These are phyloP conservation scores for Drosophila anomalata DNA, from an alignment of 2,888 invertebrate species.

Conservation along the genomic window DNA sequence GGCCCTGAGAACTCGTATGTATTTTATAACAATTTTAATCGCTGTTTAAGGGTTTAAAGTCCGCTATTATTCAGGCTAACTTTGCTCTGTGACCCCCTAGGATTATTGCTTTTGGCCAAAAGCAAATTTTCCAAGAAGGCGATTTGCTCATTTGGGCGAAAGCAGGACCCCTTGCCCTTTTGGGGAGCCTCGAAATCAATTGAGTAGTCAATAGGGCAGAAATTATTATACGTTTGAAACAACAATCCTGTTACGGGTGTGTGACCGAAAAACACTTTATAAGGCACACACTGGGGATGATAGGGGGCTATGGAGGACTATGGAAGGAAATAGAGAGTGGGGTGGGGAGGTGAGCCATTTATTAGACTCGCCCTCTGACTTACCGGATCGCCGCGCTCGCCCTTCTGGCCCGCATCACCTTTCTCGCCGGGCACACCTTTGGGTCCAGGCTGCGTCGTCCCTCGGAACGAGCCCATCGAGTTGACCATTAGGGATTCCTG, in stretches of 20 bases:
- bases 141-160: slow-evolving; percentile 34
- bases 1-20: background rate
- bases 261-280: slow-evolving; percentile 45
- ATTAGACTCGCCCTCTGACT: slow-evolving; percentile 79
- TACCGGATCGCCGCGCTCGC: slow-evolving; percentile 91
- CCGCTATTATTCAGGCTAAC: background rate
- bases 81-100: background rate
- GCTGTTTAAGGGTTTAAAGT: background rate
- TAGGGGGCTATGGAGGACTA: background rate
- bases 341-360: slow-evolving; percentile 26
- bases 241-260: slow-evolving; percentile 46
- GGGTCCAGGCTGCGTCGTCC: slow-evolving; percentile 88
- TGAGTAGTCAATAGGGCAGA: slow-evolving; percentile 81
- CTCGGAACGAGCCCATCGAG: slow-evolving; percentile 85
- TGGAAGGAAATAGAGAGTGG: background rate
- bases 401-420: slow-evolving; percentile 87
- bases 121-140: slow-evolving; percentile 20
- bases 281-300: slow-evolving; percentile 38
- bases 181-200: slow-evolving; percentile 69
- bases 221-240: slow-evolving; percentile 68
- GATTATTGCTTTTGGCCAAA: slow-evolving; percentile 10
- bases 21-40: background rate
- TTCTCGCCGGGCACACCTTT: slow-evolving; percentile 89
- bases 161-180: slow-evolving; percentile 16
- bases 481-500: slow-evolving; percentile 87